Evolutionary conservation across 2,888 invertebrate genomes (phyloP).

Genomic region (Thumatha senex): DNA sequence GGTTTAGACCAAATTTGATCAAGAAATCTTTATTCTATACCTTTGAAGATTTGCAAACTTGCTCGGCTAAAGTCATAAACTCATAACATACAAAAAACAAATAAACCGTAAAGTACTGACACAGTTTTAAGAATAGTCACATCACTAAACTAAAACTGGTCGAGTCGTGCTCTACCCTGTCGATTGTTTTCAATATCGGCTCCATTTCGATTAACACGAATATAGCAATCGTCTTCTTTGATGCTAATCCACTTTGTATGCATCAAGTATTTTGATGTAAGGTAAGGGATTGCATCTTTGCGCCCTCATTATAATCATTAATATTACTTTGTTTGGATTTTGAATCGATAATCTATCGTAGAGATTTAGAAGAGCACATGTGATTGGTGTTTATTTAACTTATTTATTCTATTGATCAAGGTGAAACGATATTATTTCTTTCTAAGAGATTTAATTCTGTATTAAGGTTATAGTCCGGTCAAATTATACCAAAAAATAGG

Average conservation of each 20-base stretch:
- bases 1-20: too few species aligned
- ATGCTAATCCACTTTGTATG: conserved; percentile 68
- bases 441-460: too few species aligned
- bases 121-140: conserved; percentile 7
- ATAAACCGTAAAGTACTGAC: too few species aligned
- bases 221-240: conserved; percentile 73
- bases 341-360: conserved; percentile 16
- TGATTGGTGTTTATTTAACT: conserved; percentile 9
- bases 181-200: conserved; percentile 81
- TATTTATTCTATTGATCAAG: too few species aligned
- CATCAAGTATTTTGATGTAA: conserved; percentile 41
- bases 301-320: conserved; percentile 68
- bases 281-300: conserved; percentile 61
- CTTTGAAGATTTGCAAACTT: too few species aligned
- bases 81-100: too few species aligned
- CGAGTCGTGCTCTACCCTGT: conserved; percentile 75
- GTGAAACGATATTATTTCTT: too few species aligned
- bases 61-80: too few species aligned
- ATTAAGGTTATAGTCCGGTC: too few species aligned
- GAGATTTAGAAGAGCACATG: conserved; percentile 12
- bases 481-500: too few species aligned
- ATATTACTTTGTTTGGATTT: conserved; percentile 47
- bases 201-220: conserved; percentile 78
- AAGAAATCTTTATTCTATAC: too few species aligned
- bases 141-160: conserved; percentile 47